These are phyloP conservation scores for Phylloscopus whistleri DNA, from an alignment of 2,113 vertebrate genomes.

Conservation along the genomic window DNA sequence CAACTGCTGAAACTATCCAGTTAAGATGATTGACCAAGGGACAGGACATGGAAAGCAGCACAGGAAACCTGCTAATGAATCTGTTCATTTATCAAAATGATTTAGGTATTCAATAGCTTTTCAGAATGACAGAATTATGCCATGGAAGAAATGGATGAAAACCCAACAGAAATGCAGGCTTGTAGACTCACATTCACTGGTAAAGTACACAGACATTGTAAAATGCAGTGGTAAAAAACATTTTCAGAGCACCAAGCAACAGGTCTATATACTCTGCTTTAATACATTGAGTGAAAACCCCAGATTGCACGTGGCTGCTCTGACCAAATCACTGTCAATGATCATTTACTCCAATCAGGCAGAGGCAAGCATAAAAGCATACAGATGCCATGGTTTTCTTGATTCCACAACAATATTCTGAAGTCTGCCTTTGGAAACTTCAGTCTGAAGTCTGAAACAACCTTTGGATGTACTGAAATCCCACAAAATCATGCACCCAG, in stretches of 20 bases:
- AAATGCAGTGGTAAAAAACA: slow-evolving; percentile 13
- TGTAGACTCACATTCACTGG: not conserved
- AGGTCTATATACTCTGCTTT: slow-evolving; percentile 13
- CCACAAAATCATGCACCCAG: not conserved
- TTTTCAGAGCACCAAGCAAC: slow-evolving; percentile 13
- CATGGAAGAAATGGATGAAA: not conserved
- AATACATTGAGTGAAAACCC: not conserved
- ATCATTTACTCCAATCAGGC: not conserved
- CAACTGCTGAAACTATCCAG: not conserved
- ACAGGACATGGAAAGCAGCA: not conserved
- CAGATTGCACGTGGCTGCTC: not conserved
- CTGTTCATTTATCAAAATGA: not conserved
- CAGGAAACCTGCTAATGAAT: not conserved
- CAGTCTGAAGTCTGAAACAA: not conserved
- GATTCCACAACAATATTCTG: not conserved
- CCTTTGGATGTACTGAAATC: not conserved
- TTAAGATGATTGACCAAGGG: not conserved
- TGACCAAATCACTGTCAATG: not conserved
- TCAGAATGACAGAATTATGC: not conserved
- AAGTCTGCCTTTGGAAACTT: not conserved
- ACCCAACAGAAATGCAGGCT: not conserved
- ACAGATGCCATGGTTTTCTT: not conserved
- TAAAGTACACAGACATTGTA: not conserved
- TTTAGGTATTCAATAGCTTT: not conserved
- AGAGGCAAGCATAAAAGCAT: not conserved